phyloP scores from a whole-genome alignment of 2,888 invertebrate species.

The Latrodectus hesperus region DNA sequence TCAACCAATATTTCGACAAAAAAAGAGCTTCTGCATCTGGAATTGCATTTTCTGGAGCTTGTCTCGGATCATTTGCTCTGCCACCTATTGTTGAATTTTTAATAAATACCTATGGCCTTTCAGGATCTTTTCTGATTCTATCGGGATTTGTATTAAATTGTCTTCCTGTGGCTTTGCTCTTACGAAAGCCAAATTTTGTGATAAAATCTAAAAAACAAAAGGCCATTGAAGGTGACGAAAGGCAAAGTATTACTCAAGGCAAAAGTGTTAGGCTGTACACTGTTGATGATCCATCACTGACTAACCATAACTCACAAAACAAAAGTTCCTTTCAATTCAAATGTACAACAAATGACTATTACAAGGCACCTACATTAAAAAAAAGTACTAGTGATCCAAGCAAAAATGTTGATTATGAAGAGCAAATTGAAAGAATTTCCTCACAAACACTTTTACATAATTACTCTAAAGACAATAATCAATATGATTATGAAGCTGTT shows the following conservation, averaged over 20 bases:
- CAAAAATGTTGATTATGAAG: constrained; percentile 1
- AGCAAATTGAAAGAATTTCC: constrained; percentile 34
- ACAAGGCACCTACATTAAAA: not conserved
- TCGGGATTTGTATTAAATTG: constrained; percentile 65
- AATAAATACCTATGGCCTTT: constrained; percentile 61
- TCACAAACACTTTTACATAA: constrained; percentile 25
- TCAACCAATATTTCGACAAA: constrained; percentile 70
- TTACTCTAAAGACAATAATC: not conserved
- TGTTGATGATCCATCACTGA: constrained; percentile 2
- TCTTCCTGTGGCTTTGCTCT: constrained; percentile 51
- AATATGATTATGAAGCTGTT: no score
- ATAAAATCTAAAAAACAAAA: not conserved
- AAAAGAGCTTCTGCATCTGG: constrained; percentile 69
- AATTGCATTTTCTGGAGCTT: constrained; percentile 70
- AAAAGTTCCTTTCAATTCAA: not conserved
- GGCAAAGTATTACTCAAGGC: constrained; percentile 29
- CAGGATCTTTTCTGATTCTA: constrained; percentile 64
- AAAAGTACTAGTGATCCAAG: not conserved
- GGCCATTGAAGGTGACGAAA: not conserved
- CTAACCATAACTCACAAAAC: not conserved
- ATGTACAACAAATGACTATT: not conserved
- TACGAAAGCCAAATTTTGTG: constrained; percentile 32
- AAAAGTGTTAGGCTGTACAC: constrained; percentile 39
- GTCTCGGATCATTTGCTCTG: constrained; percentile 69
- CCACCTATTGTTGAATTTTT: constrained; percentile 64